Evolutionary conservation across 2,113 vertebrate genomes (phyloP).

Genomic region (Leptobrachium ailaonicum): DNA sequence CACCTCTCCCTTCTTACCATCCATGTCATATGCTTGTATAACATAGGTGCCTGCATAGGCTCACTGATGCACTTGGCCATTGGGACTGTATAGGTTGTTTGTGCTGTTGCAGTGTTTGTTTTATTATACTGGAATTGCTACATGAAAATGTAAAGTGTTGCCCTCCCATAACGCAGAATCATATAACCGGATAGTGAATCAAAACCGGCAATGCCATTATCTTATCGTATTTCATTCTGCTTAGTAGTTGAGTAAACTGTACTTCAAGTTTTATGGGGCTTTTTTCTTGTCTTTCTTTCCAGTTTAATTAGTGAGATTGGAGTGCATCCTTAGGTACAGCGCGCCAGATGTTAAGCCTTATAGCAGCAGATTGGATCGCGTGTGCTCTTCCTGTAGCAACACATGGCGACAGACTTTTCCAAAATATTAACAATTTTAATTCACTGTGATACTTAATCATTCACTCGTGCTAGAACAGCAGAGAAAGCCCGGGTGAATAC

Average conservation of each 20-base stretch:
- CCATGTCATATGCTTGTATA: too few species aligned
- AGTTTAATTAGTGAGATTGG: conserved; percentile 12
- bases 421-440: conserved; percentile 30
- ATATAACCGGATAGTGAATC: not conserved
- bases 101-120: too few species aligned
- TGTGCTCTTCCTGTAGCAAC: conserved; percentile 1
- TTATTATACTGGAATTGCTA: too few species aligned
- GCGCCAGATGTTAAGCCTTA: conserved; percentile 13
- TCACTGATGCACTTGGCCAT: too few species aligned
- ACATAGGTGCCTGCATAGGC: too few species aligned
- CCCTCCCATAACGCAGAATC: not conserved
- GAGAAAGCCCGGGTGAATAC: not conserved
- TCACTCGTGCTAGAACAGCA: conserved; percentile 6
- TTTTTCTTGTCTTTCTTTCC: not conserved
- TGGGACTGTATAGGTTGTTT: too few species aligned
- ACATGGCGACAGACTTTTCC: conserved; percentile 5
- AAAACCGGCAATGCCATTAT: too few species aligned
- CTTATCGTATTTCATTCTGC: too few species aligned
- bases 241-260: not conserved
- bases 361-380: conserved; percentile 9
- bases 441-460: conserved; percentile 28
- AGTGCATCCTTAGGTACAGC: not conserved
- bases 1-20: too few species aligned
- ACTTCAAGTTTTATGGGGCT: not conserved
- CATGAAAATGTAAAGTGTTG: too few species aligned